phyloP scores from a whole-genome alignment of 35 echinoderm and acorn worm species.

The Heliocidaris erythrogramma region DNA sequence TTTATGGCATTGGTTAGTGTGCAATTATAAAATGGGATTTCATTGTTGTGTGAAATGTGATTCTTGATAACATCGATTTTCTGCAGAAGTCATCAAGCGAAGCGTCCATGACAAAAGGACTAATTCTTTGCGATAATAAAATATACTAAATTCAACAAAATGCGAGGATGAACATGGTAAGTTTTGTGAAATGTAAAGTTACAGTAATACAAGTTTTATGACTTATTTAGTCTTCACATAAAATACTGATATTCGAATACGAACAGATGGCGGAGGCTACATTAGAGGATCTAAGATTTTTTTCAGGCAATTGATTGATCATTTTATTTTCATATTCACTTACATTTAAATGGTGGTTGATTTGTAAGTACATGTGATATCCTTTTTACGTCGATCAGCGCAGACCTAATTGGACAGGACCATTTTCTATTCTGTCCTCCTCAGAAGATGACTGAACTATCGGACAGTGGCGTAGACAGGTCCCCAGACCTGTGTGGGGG shows the following conservation, averaged over 20 bases:
- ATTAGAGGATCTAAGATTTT: no score
- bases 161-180: not conserved
- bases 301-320: no score
- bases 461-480: no score
- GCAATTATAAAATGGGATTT: not conserved
- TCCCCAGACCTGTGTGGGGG: no score
- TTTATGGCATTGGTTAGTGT: not conserved
- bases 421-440: not conserved
- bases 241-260: not conserved
- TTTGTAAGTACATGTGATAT: no score
- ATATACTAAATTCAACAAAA: not conserved
- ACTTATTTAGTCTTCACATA: not conserved
- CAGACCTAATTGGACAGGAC: conserved; percentile 33
- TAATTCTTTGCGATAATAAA: not conserved
- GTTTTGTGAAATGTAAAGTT: not conserved
- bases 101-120: not conserved
- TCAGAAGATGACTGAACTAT: not conserved
- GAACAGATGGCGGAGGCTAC: not conserved
- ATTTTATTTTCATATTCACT: no score
- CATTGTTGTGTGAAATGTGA: not conserved
- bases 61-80: not conserved
- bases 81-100: not conserved
- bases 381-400: no score
- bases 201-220: not conserved
- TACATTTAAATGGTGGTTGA: no score